A percentile compares a stretch with the other conserved stretches of the same genome.
phyloP scores from a whole-genome alignment of 2,888 invertebrate genomes.

The Ceriagrion tenellum region DNA sequence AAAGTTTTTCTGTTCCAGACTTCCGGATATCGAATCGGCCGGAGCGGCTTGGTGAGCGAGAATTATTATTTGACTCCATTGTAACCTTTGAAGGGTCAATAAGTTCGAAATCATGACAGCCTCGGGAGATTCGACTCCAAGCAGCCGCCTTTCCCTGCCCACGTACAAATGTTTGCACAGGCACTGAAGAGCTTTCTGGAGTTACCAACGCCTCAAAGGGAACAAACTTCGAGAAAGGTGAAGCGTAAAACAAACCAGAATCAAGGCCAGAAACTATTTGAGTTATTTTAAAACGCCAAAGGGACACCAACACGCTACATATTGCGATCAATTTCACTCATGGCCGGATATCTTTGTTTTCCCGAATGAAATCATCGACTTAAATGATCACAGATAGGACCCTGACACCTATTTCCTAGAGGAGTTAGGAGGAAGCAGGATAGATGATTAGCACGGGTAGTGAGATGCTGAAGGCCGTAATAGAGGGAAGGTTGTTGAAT shows the following conservation, averaged over 20 bases:
- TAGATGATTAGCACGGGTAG: too few species aligned
- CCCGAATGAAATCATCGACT: neutral
- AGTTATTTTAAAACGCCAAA: neutral
- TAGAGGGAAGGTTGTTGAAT: too few species aligned
- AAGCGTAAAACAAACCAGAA: neutral
- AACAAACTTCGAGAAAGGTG: neutral
- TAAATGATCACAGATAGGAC: neutral
- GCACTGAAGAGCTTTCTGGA: neutral
- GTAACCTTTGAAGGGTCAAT: constrained; percentile 14
- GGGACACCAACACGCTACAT: neutral
- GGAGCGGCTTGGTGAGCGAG: neutral
- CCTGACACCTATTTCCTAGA: too few species aligned
- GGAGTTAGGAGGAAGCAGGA: too few species aligned
- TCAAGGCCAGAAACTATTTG: constrained; percentile 1
- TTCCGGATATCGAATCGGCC: neutral
- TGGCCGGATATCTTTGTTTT: neutral
- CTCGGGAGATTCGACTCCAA: neutral
- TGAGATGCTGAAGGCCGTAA: too few species aligned
- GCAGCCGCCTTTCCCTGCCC: neutral
- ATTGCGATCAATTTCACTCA: neutral
- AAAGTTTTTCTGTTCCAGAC: neutral
- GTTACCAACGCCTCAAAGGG: neutral
- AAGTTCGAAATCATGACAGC: neutral
- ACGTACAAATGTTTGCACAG: neutral
- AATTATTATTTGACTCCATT: neutral